phyloP scores from a whole-genome alignment of 2,113 vertebrate species.

The Hemibagrus wyckioides region DNA sequence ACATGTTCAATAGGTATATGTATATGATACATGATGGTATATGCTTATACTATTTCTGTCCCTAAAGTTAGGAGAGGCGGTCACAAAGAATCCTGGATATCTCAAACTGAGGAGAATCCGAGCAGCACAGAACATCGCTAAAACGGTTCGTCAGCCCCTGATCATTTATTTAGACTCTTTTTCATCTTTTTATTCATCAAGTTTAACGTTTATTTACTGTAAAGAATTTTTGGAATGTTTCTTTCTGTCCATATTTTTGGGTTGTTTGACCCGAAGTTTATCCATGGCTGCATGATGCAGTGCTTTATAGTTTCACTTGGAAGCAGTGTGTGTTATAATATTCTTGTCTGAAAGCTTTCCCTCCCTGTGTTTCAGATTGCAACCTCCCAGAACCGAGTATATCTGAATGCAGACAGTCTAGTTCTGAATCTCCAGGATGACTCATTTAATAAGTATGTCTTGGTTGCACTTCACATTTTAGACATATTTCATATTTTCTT shows the following conservation, averaged over 20 bases:
- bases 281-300: background rate
- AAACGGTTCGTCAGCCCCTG: slow-evolving; percentile 77
- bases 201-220: background rate
- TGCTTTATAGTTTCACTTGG: background rate
- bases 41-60: background rate
- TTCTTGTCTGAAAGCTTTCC: slow-evolving; percentile 4
- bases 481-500: background rate
- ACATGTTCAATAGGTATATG: background rate
- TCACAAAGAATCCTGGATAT: slow-evolving; percentile 91
- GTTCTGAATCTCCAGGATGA: slow-evolving; percentile 90
- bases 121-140: slow-evolving; percentile 92
- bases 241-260: slow-evolving; percentile 8
- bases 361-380: slow-evolving; percentile 76
- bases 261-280: background rate
- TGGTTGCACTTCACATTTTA: background rate
- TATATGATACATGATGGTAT: background rate
- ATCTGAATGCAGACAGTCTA: slow-evolving; percentile 88
- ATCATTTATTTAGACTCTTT: background rate
- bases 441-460: slow-evolving; percentile 81
- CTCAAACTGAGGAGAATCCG: slow-evolving; percentile 90
- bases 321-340: background rate
- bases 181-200: background rate
- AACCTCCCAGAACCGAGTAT: slow-evolving; percentile 88
- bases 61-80: slow-evolving; percentile 82
- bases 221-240: background rate